A percentile compares a stretch with the other conserved stretches of the same genome.
Evolutionary conservation across 2,888 invertebrate species (phyloP).

Genomic region (Lacanobia wlatinum): DNA sequence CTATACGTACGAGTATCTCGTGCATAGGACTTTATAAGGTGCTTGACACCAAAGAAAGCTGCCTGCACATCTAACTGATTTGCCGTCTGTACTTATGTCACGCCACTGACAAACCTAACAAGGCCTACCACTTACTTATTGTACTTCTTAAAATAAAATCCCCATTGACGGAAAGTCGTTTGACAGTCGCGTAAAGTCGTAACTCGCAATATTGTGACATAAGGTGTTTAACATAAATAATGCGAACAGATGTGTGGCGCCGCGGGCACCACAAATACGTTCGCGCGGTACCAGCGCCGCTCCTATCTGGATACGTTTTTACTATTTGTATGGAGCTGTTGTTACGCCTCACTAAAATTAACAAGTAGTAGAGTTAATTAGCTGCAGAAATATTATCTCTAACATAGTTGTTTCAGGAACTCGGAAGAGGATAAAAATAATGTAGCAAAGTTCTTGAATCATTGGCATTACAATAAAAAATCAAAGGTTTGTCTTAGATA

Average conservation of each 20-base stretch:
- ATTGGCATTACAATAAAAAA: not conserved
- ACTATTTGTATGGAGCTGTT: slow-evolving; percentile 76
- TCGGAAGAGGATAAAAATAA: no score
- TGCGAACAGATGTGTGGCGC: slow-evolving; percentile 89
- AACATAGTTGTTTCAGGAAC: not conserved
- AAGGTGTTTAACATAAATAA: slow-evolving; percentile 91
- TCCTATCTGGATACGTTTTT: slow-evolving; percentile 79
- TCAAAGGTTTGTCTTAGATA: not conserved
- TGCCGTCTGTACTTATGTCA: slow-evolving; percentile 2
- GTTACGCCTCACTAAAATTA: slow-evolving; percentile 16
- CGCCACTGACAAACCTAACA: not conserved
- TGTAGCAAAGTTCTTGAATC: not conserved
- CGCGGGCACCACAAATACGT: slow-evolving; percentile 88
- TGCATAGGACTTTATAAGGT: not conserved
- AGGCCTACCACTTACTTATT: slow-evolving; percentile 33
- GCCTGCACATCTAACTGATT: not conserved
- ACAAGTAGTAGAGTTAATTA: not conserved
- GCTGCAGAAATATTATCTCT: not conserved
- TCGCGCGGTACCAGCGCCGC: slow-evolving; percentile 76
- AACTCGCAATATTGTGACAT: slow-evolving; percentile 90
- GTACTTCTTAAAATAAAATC: slow-evolving; percentile 81
- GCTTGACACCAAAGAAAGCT: not conserved
- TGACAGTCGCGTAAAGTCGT: slow-evolving; percentile 82
- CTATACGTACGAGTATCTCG: no score
- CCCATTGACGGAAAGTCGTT: slow-evolving; percentile 75